phyloP scores from a whole-genome alignment of 2,113 vertebrate genomes.

The human (Homo sapiens) region GRCh38 chr5:173102001-173102500 shows the following conservation, averaged over 20 bases:
- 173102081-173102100: neutral
- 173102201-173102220: neutral
- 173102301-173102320: neutral
- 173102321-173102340: neutral
- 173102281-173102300: neutral
- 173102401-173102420: neutral
- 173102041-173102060: neutral
- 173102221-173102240: neutral
- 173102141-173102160: neutral
- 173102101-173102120: neutral
- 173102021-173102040: neutral
- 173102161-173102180: neutral
- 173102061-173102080: neutral
- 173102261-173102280: neutral
- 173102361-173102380: neutral
- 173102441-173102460: neutral
- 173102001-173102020: neutral
- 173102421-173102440: neutral
- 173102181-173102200: neutral
- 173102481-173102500: neutral
- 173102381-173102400: neutral
- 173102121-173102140: neutral
- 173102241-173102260: neutral
- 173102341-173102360: neutral
- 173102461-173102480: neutral